Evolutionary conservation across 1,140 invertebrate species (phyloP).

Genomic region (Periplaneta americana): DNA sequence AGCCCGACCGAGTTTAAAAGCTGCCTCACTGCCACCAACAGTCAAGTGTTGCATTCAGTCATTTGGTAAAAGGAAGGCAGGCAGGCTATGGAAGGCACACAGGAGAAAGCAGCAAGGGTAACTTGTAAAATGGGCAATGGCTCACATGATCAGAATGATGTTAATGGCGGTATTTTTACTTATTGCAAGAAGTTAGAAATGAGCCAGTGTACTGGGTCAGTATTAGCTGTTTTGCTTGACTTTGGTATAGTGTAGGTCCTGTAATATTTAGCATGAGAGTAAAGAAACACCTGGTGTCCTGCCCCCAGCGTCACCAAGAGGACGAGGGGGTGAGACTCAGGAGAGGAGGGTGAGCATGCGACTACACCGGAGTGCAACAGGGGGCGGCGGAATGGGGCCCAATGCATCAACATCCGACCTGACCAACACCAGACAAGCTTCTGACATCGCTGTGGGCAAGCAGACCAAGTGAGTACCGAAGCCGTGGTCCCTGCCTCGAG

Average conservation of each 20-base stretch:
- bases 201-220: neutral
- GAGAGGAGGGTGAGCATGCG: conserved; percentile 43
- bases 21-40: neutral
- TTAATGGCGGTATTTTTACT: neutral
- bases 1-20: neutral
- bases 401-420: conserved; percentile 18
- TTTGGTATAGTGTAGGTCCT: neutral
- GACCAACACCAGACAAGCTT: conserved; percentile 4
- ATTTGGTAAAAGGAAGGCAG: neutral
- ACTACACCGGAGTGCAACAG: conserved; percentile 31
- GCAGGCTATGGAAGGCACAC: neutral
- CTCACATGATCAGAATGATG: neutral
- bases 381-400: neutral
- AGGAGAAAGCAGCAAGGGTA: neutral
- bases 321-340: conserved; percentile 34
- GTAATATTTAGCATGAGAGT: neutral
- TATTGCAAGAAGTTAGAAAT: neutral
- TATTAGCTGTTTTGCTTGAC: neutral
- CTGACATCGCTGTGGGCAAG: conserved; percentile 12
- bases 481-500: neutral
- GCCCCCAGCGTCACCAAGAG: conserved; percentile 13
- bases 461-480: conserved; percentile 43
- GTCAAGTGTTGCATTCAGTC: neutral
- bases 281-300: neutral
- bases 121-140: neutral